Evolutionary conservation across 1,140 invertebrate genomes (phyloP), one percentile per base, ranked within the genome.

Genomic region (Vanessa atalanta): DNA sequence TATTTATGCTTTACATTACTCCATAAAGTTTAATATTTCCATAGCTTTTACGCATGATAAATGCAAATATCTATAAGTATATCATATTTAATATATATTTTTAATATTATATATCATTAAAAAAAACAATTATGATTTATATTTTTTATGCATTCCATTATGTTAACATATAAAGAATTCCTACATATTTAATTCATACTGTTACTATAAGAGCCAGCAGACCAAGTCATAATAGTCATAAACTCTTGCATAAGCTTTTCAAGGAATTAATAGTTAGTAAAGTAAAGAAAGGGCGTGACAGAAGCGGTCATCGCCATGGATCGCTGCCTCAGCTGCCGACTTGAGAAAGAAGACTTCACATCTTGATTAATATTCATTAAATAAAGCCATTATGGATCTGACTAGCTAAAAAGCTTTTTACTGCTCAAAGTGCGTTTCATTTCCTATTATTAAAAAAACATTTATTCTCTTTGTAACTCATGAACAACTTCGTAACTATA

Each of bases 221-320:
- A 67, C 9, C 47, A 31, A 53, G 20, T 2, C 43, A 67, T 9
- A 23, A 55, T 55, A 23, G 16, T 68, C 43, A 68, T 55, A n/a
- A 23, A 37, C 43, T 65, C 60, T 53, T 73, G 55, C 64, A 73
- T 65, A 61, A 67, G 31, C 51, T 51, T 60, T 51, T 20, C 48
- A 14, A 47, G 31, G 71, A 11, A 61, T 47, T 14, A 31, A 55
- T 72, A 5, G 50, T 71, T 68, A 26, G 16, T 37, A 47, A 53
- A 57, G 76, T 48, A 64, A 61, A 72, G 69, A 65, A 66, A 73
- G 57, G 77, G 73, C 73, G 69, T 74, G 37, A 77, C 76, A 63
- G 72, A 73, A 61, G 68, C 71, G 73, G 67, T 79, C 77, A 76
- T 26, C 15, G 73, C 71, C 50, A 69, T 51, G 72, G 73, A 75